These are phyloP conservation scores for Cuculus canorus DNA, from an alignment of 2,797 vertebrate genomes.

Conservation along the genomic window DNA sequence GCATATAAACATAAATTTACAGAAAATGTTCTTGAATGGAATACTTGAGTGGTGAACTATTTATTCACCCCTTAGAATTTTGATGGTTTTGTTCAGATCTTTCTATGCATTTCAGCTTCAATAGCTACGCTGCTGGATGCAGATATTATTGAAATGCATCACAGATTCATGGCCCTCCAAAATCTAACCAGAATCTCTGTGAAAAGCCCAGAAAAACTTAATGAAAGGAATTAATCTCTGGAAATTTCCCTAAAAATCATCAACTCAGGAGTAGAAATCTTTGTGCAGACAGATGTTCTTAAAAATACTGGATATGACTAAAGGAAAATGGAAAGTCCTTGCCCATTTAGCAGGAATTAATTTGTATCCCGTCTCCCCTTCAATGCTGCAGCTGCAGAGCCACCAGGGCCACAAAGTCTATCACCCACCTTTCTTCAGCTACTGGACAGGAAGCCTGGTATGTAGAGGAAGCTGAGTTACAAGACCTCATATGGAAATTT, in stretches of 20 bases:
- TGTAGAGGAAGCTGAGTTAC: neutral
- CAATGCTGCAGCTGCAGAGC: neutral
- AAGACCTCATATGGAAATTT: neutral
- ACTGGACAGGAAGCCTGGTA: neutral
- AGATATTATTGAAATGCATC: neutral
- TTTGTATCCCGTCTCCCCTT: neutral
- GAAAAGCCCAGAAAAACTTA: neutral
- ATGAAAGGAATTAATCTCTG: neutral
- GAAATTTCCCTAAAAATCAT: neutral
- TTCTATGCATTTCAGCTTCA: slow-evolving; percentile 2
- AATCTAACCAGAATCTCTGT: neutral
- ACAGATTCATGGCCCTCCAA: neutral
- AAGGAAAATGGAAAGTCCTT: neutral
- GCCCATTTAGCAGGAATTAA: neutral
- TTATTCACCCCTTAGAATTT: slow-evolving; percentile 7
- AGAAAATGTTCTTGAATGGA: neutral
- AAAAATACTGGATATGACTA: neutral
- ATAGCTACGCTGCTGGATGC: neutral
- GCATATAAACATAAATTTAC: slow-evolving; percentile 19
- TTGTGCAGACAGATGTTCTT: neutral
- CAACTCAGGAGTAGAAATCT: neutral
- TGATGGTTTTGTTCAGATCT: slow-evolving; percentile 28
- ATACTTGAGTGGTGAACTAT: slow-evolving; percentile 37
- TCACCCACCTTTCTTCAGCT: neutral
- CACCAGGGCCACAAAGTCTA: neutral